Percentiles rank a stretch among this genome's conserved stretches.
Conservation (phyloP, 2,888 invertebrate species). For the Eupithecia subfuscata region DNA sequence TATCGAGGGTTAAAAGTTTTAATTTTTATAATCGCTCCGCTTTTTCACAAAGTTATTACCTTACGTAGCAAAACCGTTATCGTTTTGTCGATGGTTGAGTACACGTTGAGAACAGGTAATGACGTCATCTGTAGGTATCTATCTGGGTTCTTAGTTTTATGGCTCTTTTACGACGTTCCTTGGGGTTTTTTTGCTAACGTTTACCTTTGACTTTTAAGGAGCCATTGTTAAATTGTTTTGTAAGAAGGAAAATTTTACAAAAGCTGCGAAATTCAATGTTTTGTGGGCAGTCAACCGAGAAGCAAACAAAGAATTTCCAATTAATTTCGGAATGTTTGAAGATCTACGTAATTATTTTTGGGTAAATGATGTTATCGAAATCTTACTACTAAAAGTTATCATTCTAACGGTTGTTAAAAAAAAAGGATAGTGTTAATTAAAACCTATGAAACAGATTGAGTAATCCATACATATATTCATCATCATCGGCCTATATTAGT, state of each 20-base stretch:
- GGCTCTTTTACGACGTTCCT: constrained; percentile 48
- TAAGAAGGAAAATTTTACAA: constrained; percentile 1
- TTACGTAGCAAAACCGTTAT: constrained; percentile 41
- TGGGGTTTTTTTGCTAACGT: constrained; percentile 42
- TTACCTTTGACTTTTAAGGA: constrained; percentile 14
- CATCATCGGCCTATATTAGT: no score
- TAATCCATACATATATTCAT: no score
- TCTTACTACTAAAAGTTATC: background rate
- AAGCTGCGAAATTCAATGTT: background rate
- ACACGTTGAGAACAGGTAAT: constrained; percentile 57
- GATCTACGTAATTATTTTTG: background rate
- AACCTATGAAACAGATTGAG: no score
- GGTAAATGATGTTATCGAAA: background rate
- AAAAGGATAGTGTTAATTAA: no score
- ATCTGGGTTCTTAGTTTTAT: constrained; percentile 49
- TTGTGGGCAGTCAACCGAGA: background rate
- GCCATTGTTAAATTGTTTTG: constrained; percentile 1
- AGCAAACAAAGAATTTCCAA: background rate
- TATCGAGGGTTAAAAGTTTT: background rate
- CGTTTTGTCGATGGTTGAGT: constrained; percentile 50
- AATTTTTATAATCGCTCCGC: constrained; percentile 5
- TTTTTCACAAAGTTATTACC: background rate
- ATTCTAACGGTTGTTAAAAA: no score
- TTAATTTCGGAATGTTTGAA: background rate
- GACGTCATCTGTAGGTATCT: constrained; percentile 54